Evolutionary conservation across 2,113 vertebrate species (phyloP), one percentile per base, ranked within the genome.

Genomic region (Hemibagrus wyckioides): DNA sequence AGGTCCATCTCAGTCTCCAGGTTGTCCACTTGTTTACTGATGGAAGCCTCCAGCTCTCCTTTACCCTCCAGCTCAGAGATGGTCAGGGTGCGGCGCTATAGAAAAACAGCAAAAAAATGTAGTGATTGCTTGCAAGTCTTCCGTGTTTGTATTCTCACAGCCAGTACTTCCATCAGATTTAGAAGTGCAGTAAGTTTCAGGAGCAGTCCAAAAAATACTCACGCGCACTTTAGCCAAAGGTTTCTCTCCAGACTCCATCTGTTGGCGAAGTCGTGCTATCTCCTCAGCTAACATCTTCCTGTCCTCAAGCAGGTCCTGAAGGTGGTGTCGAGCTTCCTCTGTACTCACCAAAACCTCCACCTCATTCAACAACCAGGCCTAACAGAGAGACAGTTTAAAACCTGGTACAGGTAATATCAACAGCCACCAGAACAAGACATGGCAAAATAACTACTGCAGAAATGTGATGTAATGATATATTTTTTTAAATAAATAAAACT

Each of bases 301-400:
- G 85, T 99, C 97, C 57, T 99, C 97, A 88, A 99, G 94, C 73
- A 99, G 95, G 85, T 98, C 97, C 39, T 92, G 94, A n/a, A 99
- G 95, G 91, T 99, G 97, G n/a, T 96, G 94, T 11, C 93, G 96
- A 65, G 98, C 98, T 92, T 99, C 98, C 83, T 98, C 97, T 3
- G 95, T 98, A 89, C 98, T 99, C 17, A 97, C 97, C 19, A 97
- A 96, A 77, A 99, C 95, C 91, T 99, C 98, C 0, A 99, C 95
- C 92, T 99, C 98, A 6, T 98, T 98, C 65, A 93, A 94, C 80
- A 99, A 94, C 97, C 97, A 99, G 14, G 87, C 94, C 97, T 99
- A 90, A 76, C 15, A 3, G 15, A 52, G 33, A 80, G 52, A 44
- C 2, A 11, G 4, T 41, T 28, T 48, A 44, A 39, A 71, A 39